Conservation (phyloP, 2,797 vertebrate genomes). For the Peromyscus aztecus region DNA sequence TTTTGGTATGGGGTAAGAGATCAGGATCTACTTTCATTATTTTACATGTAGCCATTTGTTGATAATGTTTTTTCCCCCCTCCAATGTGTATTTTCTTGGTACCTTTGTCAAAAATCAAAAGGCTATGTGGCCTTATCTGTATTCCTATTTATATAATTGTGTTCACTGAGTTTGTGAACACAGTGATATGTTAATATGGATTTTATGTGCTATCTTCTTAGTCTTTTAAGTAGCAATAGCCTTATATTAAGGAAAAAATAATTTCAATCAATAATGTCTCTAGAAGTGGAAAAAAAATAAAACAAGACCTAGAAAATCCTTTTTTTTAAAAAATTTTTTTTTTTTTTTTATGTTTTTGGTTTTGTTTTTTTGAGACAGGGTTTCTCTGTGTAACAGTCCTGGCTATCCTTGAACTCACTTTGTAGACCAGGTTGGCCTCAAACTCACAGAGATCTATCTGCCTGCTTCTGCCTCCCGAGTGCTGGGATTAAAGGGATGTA, state of each 20-base stretch:
- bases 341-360: too few relatives aligned
- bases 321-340: background rate
- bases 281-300: background rate
- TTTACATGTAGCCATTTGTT: too few relatives aligned
- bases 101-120: too few relatives aligned
- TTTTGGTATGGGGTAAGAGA: too few relatives aligned
- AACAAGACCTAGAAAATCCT: constrained; percentile 24
- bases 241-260: constrained; percentile 35
- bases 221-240: constrained; percentile 26
- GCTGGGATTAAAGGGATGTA: background rate
- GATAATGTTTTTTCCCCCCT: too few relatives aligned
- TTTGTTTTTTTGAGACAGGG: background rate
- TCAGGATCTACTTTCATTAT: too few relatives aligned
- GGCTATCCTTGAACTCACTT: background rate
- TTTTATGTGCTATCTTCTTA: constrained; percentile 48
- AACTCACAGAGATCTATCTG: background rate
- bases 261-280: constrained; percentile 37
- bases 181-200: background rate
- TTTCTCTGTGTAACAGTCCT: background rate
- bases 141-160: constrained; percentile 24
- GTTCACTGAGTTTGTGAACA: constrained; percentile 21
- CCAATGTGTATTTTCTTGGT: too few relatives aligned
- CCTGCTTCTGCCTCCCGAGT: background rate
- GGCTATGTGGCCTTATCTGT: background rate
- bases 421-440: background rate